Base-by-base conservation (phyloP, 1,140 invertebrate genomes). In the Trichoplusia ni region DNA sequence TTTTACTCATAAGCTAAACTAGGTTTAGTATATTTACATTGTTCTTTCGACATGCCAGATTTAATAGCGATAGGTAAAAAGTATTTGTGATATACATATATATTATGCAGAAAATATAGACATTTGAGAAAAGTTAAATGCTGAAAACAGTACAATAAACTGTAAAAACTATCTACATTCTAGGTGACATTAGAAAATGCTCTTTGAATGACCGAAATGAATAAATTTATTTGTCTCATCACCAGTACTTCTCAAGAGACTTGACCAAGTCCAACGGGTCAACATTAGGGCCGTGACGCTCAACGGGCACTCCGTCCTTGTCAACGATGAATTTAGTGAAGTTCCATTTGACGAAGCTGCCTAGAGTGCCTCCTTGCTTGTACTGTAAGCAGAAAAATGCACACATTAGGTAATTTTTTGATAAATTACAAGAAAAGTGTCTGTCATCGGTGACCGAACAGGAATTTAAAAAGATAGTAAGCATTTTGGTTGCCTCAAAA, bases 291-390 rank as follows among this genome's bases (percentile, higher is more conserved):
- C 93, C 94, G 91, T 96, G 97, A 79, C 98, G 92, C 69, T 95
- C 94, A 0, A 98, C 94, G 5, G 96, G 95, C 53, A 95, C 90
- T 7, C 98, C 98, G 63, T 98, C 90, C 84, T 95, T 97, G 87
- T 99, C 93, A 37, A 99, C 91, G 58, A 99, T 92, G 86, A 99
- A 99, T 82, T 99, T 99, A 7, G 97, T 96, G 78, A 99, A 99
- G 88, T 99, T 99, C 98, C 98, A 99, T 84, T 99, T 99, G 72
- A 99, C 97, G 58, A 93, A 94, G 81, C 93, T 92, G 16, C 93
- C 94, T 29, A 96, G 77, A 25, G 93, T 93, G 8, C 96, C 96
- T 5, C 92, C 92, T 85, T 98, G 94, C 79, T 98, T 96, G 16
- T 93, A 85, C 89, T 91, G 72, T 19, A 79, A 77, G 23, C 47